Evolutionary conservation across 2,797 vertebrate species (phyloP).

Genomic region (Falco rusticolus): DNA sequence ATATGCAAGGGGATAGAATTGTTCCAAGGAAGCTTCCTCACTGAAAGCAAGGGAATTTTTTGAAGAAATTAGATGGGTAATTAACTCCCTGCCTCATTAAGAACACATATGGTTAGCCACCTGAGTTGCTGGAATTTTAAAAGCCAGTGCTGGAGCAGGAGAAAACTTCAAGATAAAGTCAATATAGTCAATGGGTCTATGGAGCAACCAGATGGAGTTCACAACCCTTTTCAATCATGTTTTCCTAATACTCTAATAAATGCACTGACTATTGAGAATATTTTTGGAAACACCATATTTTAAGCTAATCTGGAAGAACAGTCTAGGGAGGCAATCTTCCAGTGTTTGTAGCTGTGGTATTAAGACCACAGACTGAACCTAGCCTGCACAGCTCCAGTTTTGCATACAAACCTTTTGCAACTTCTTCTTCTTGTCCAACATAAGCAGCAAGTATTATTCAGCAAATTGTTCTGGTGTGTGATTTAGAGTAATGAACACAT

Average conservation of each 20-base stretch:
- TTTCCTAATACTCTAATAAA: conserved; percentile 10
- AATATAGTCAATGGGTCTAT: neutral
- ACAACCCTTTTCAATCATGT: neutral
- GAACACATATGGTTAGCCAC: conserved; percentile 56
- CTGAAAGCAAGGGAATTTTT: conserved; percentile 6
- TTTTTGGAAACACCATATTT: neutral
- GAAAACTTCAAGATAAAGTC: conserved; percentile 31
- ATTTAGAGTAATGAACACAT: neutral
- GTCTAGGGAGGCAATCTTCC: neutral
- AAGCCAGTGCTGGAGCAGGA: conserved; percentile 2
- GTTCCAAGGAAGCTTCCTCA: conserved; percentile 11
- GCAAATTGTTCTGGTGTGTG: neutral
- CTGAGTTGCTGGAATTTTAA: conserved; percentile 50
- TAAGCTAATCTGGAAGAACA: neutral
- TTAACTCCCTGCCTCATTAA: conserved; percentile 54
- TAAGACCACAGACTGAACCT: neutral
- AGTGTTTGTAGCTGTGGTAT: neutral
- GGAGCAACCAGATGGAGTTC: conserved; percentile 6
- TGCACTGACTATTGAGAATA: neutral
- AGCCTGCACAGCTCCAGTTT: neutral
- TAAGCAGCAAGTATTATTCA: neutral
- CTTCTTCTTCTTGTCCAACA: neutral
- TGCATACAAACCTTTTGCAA: neutral
- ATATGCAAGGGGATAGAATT: neutral
- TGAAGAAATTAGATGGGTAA: conserved; percentile 45